Evolutionary conservation across 2,888 invertebrate species (phyloP).

Genomic region (Aphelenchoides bicaudatus): DNA sequence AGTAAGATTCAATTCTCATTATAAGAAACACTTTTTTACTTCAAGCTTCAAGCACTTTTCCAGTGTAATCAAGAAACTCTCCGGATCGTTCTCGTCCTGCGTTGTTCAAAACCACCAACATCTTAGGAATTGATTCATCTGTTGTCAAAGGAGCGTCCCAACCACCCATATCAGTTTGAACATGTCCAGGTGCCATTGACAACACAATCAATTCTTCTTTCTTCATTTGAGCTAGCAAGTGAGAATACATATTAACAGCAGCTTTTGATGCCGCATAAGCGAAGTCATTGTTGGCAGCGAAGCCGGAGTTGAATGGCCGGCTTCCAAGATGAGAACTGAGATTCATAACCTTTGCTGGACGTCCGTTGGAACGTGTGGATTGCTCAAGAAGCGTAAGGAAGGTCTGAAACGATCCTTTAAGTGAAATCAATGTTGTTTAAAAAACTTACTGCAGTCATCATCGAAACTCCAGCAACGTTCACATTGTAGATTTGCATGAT

Average conservation of each 20-base stretch:
- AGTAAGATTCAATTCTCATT: no score
- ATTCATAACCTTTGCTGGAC: conserved; percentile 14
- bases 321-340: conserved; percentile 7
- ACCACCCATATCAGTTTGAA: conserved; percentile 23
- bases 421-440: background rate
- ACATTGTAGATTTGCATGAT: conserved; percentile 4
- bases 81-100: no score
- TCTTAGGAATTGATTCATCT: conserved; percentile 20
- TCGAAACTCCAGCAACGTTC: background rate
- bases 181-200: conserved; percentile 13
- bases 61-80: no score
- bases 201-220: conserved; percentile 11
- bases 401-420: conserved; percentile 8
- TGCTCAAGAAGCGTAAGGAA: conserved; percentile 34
- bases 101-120: no score
- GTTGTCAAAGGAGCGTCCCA: conserved; percentile 11
- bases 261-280: conserved; percentile 12
- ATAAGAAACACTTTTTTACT: no score
- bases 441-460: conserved; percentile 10
- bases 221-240: background rate
- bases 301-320: background rate
- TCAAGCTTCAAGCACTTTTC: no score
- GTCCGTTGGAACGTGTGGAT: conserved; percentile 19
- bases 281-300: background rate
- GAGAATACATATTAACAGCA: conserved; percentile 14